phyloP scores from a whole-genome alignment of 2,113 vertebrate species.

The Anthoscopus minutus region DNA sequence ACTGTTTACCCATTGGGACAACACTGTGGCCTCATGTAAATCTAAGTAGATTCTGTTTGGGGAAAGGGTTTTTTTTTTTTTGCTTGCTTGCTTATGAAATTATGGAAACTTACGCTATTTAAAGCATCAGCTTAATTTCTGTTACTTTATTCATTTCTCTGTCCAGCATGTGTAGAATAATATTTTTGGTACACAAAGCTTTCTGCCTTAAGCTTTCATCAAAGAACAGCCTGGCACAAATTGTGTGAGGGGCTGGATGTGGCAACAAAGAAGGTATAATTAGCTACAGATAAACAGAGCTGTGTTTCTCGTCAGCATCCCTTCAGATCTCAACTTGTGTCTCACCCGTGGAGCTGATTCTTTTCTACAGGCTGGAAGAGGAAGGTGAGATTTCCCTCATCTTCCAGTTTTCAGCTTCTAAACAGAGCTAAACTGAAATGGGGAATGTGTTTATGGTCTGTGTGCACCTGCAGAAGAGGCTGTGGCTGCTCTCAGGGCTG shows the following conservation, averaged over 20 bases:
- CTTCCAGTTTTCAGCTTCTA: not conserved
- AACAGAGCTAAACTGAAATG: not conserved
- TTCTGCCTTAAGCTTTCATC: slow-evolving; percentile 3
- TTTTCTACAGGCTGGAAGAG: not conserved
- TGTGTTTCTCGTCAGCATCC: not conserved
- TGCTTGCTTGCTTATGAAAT: not conserved
- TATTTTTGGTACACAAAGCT: not conserved
- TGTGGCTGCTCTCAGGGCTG: not conserved
- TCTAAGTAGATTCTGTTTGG: not conserved
- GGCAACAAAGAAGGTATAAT: slow-evolving; percentile 55
- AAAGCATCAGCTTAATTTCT: not conserved
- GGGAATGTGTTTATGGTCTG: not conserved
- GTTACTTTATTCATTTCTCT: not conserved
- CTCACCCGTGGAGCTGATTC: not conserved
- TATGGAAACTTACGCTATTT: not conserved
- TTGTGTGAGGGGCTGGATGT: not conserved
- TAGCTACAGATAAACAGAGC: slow-evolving; percentile 45
- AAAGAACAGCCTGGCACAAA: slow-evolving; percentile 33
- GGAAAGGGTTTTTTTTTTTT: not conserved
- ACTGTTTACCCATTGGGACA: not conserved
- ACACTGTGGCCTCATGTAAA: not conserved
- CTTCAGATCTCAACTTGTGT: not conserved
- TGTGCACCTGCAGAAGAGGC: slow-evolving; percentile 21
- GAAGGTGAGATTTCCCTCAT: not conserved
- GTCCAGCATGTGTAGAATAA: not conserved